phyloP scores from a whole-genome alignment of 2,113 vertebrate genomes.

The Ammodytes marinus region DNA sequence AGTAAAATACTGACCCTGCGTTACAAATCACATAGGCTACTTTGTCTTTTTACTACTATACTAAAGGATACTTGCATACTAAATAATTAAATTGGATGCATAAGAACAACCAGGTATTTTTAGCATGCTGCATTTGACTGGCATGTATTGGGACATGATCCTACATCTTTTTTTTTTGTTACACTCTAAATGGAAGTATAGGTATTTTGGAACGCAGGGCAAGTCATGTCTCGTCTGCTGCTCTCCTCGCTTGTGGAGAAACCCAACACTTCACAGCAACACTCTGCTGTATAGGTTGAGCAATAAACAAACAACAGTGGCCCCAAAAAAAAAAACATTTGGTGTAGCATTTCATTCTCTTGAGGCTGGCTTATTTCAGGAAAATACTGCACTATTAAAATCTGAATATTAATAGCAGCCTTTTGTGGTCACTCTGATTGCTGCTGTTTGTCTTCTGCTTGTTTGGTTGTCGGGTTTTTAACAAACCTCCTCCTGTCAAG shows the following conservation, averaged over 20 bases:
- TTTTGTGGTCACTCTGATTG: slow-evolving; percentile 36
- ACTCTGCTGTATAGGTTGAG: not conserved
- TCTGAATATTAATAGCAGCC: slow-evolving; percentile 18
- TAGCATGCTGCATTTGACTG: too few species aligned
- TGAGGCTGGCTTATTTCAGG: not conserved
- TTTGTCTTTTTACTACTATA: too few species aligned
- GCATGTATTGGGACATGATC: too few species aligned
- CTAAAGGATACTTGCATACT: too few species aligned
- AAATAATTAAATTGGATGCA: too few species aligned
- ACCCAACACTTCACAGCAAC: slow-evolving; percentile 14
- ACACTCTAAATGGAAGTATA: too few species aligned
- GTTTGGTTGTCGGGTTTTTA: not conserved
- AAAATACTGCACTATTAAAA: slow-evolving; percentile 15
- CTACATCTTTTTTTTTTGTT: too few species aligned
- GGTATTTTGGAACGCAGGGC: too few species aligned
- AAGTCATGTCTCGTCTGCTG: slow-evolving; percentile 25
- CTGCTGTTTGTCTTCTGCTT: slow-evolving; percentile 18
- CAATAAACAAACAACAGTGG: slow-evolving; percentile 16
- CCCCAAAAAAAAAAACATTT: slow-evolving; percentile 10
- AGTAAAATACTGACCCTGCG: not conserved
- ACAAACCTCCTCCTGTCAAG: slow-evolving; percentile 45
- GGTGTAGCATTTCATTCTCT: not conserved
- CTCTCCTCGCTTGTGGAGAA: slow-evolving; percentile 10
- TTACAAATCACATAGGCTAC: too few species aligned
- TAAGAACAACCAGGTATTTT: too few species aligned